Percentiles rank a stretch among this genome's conserved stretches.
These are phyloP conservation scores for Sylvilagus bachmani DNA, from an alignment of 2,113 vertebrate genomes.

Conservation along the genomic window DNA sequence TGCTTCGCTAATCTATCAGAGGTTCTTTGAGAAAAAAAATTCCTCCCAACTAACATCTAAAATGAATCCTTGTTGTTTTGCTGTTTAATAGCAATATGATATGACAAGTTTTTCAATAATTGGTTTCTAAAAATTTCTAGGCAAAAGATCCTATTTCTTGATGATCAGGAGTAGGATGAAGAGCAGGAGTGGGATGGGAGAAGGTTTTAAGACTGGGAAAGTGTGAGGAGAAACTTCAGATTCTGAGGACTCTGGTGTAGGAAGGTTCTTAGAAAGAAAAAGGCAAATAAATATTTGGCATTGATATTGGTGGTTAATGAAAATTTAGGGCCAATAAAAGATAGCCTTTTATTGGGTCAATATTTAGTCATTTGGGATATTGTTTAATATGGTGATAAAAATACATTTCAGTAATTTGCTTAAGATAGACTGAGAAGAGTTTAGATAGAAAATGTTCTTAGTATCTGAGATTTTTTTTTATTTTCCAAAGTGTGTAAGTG, in stretches of 20 bases:
- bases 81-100: neutral
- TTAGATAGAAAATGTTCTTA: neutral
- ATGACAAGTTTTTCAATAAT: too few relatives aligned
- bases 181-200: too few relatives aligned
- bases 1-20: neutral
- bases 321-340: neutral
- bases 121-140: neutral
- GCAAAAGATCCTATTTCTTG: neutral
- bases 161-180: neutral
- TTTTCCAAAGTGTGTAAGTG: neutral
- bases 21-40: neutral
- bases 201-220: neutral
- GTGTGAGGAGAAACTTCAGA: neutral
- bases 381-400: neutral
- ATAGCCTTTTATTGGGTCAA: neutral
- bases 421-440: neutral
- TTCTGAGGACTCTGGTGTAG: neutral
- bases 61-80: neutral
- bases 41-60: neutral
- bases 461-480: neutral
- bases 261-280: neutral
- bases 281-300: neutral
- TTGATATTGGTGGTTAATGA: neutral
- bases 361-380: neutral
- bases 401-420: neutral